phyloP scores from a whole-genome alignment of 2,113 vertebrate genomes.

The Columba livia region DNA sequence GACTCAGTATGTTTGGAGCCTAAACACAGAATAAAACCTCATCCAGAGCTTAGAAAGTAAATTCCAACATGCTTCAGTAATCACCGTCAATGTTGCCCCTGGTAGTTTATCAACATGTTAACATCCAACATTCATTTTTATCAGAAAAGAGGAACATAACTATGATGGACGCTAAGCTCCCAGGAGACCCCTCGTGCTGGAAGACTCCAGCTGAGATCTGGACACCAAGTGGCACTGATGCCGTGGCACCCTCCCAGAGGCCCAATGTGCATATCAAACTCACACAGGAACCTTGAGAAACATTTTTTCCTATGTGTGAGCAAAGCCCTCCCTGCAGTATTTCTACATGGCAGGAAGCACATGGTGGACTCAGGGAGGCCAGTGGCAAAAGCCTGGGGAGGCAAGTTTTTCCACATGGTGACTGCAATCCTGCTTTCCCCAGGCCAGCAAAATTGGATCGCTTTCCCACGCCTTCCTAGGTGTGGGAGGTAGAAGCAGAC shows the following conservation, averaged over 20 bases:
- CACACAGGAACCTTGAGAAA: background rate
- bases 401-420: rapidly evolving
- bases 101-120: slow-evolving; percentile 16
- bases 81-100: background rate
- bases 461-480: background rate
- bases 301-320: background rate
- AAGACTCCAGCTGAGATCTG: slow-evolving; percentile 23
- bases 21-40: background rate
- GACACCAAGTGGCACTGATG: background rate
- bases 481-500: background rate
- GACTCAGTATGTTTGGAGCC: background rate
- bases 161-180: background rate
- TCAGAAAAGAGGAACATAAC: background rate
- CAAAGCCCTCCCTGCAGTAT: background rate
- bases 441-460: background rate
- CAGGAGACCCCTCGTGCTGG: background rate
- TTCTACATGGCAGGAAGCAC: background rate
- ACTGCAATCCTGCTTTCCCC: background rate
- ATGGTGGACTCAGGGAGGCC: background rate
- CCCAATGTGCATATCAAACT: slow-evolving; percentile 26
- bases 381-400: background rate
- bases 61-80: slow-evolving; percentile 26
- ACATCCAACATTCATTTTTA: background rate
- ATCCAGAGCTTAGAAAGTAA: background rate
- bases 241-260: slow-evolving; percentile 1